phyloP scores from a whole-genome alignment of 1,140 invertebrate species.

The Papilio glaucus region DNA sequence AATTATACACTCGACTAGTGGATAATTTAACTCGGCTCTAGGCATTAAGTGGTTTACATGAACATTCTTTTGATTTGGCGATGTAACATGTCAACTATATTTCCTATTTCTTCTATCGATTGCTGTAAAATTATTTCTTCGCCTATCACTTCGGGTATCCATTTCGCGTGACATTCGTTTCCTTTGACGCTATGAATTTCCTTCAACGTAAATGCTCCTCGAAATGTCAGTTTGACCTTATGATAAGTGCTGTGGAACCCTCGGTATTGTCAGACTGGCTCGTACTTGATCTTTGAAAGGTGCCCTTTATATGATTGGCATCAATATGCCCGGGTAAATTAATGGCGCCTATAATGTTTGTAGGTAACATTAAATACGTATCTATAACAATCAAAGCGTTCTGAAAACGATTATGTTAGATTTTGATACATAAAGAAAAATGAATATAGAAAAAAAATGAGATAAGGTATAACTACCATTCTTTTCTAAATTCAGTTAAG shows the following conservation, averaged over 20 bases:
- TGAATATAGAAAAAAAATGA: too few relatives aligned
- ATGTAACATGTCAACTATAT: background rate
- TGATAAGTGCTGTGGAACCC: slow-evolving; percentile 63
- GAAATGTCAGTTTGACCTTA: slow-evolving; percentile 82
- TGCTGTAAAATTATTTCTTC: slow-evolving; percentile 28
- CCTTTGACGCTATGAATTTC: slow-evolving; percentile 58
- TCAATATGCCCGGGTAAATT: slow-evolving; percentile 51
- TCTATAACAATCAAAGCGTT: slow-evolving; percentile 9
- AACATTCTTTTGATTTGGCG: too few relatives aligned
- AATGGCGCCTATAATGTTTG: background rate
- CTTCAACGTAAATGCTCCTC: slow-evolving; percentile 66
- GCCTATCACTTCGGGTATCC: slow-evolving; percentile 47
- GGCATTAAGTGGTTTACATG: too few relatives aligned
- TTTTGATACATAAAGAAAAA: too few relatives aligned
- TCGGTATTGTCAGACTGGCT: slow-evolving; percentile 64
- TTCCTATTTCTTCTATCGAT: slow-evolving; percentile 13
- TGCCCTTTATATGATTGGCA: slow-evolving; percentile 72
- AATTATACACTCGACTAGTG: too few relatives aligned
- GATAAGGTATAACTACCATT: too few relatives aligned
- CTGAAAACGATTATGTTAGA: too few relatives aligned
- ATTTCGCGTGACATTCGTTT: slow-evolving; percentile 60
- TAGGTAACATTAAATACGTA: background rate
- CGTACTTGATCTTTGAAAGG: slow-evolving; percentile 70
- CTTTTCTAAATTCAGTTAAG: too few relatives aligned
- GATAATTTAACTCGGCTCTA: background rate